Percentiles rank a stretch among this genome's conserved stretches.
phyloP scores from a whole-genome alignment of 2,797 vertebrate species.

The Anomalospiza imberbis region DNA sequence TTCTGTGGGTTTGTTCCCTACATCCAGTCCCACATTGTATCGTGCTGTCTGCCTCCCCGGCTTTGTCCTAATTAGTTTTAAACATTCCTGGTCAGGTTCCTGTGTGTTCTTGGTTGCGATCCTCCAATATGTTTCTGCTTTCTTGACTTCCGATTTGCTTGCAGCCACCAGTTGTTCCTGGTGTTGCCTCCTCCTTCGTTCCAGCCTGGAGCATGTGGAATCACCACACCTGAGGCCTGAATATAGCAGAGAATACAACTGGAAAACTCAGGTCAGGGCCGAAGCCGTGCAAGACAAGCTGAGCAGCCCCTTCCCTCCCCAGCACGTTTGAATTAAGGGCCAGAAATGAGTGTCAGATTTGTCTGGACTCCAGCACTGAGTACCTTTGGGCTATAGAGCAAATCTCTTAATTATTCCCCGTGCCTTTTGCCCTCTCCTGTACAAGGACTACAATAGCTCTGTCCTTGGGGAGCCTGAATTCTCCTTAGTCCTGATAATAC shows the following conservation, averaged over 20 bases:
- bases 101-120: accelerated
- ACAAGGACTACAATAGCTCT: not conserved
- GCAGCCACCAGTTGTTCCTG: not conserved
- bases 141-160: not conserved
- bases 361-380: not conserved
- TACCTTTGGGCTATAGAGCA: slow-evolving; percentile 26
- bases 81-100: not conserved
- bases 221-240: not conserved
- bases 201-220: not conserved
- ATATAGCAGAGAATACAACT: not conserved
- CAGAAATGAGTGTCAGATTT: slow-evolving; percentile 16
- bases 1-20: not conserved
- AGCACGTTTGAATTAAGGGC: not conserved
- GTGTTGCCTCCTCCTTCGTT: not conserved
- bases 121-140: accelerated
- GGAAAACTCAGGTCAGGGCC: not conserved
- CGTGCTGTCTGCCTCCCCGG: not conserved
- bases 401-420: slow-evolving; percentile 21
- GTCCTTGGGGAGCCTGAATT: slow-evolving; percentile 29
- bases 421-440: slow-evolving; percentile 29
- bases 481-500: slow-evolving; percentile 2
- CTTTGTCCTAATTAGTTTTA: not conserved
- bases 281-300: not conserved
- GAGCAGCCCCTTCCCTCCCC: not conserved
- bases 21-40: not conserved